Conservation (phyloP, 2,888 invertebrate species). For the Perithous albicinctus region DNA sequence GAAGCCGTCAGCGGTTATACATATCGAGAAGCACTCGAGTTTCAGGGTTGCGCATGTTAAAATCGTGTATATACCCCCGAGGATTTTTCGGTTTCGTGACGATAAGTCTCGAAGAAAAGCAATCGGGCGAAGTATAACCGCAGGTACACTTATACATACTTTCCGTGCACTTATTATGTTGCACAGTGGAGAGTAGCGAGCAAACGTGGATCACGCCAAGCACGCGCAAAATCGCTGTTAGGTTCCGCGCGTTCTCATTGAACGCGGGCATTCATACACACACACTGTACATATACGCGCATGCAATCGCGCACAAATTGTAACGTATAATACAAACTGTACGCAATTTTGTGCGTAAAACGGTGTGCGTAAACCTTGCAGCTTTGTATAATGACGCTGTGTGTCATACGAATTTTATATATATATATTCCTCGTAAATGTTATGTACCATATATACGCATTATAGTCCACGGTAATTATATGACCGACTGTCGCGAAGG, state of each 20-base stretch:
- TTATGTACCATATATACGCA: background rate
- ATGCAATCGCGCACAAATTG: constrained; percentile 1
- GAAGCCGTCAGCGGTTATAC: background rate
- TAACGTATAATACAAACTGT: background rate
- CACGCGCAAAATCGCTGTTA: background rate
- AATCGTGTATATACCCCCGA: background rate
- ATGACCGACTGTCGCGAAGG: constrained; percentile 1
- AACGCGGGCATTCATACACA: background rate
- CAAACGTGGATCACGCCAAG: constrained; percentile 24
- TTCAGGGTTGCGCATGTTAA: constrained; percentile 17
- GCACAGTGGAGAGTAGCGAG: background rate
- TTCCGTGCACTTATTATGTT: background rate
- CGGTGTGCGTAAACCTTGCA: too few relatives aligned
- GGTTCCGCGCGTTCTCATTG: background rate
- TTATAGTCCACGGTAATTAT: constrained; percentile 1
- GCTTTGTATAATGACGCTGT: background rate
- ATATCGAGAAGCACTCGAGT: background rate
- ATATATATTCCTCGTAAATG: constrained; percentile 11
- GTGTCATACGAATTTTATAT: constrained; percentile 6
- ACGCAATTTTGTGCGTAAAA: background rate
- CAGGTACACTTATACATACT: background rate
- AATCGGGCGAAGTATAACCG: constrained; percentile 4
- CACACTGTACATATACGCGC: background rate
- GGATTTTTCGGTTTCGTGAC: constrained; percentile 24
- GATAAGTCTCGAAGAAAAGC: constrained; percentile 1